These are phyloP conservation scores for Pasiphila rectangulata DNA, from an alignment of 2,888 invertebrate species.

Conservation along the genomic window DNA sequence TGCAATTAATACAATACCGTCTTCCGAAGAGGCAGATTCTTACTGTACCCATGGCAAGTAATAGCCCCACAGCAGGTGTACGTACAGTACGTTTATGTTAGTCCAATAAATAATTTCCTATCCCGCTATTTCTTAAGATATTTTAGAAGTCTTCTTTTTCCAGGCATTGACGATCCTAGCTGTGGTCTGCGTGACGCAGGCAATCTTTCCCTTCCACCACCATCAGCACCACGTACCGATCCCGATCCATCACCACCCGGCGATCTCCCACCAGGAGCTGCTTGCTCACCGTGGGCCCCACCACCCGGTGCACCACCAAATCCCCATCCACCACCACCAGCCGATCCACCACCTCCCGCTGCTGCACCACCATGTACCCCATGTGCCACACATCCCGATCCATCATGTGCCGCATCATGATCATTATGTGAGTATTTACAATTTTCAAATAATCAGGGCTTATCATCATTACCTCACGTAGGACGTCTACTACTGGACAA, in stretches of 20 bases:
- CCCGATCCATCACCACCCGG: constrained; percentile 48
- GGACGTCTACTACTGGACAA: no score
- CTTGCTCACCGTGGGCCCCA: constrained; percentile 67
- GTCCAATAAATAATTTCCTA: no score
- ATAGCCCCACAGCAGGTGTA: no score
- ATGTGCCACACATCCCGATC: constrained; percentile 33
- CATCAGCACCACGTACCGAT: constrained; percentile 50
- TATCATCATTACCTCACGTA: no score
- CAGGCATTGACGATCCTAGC: constrained; percentile 57
- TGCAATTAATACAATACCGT: no score
- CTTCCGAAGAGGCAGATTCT: no score
- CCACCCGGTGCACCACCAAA: constrained; percentile 52
- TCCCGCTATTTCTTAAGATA: no score
- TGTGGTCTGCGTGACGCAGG: constrained; percentile 60
- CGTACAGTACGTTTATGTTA: no score
- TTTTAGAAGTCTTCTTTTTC: background rate
- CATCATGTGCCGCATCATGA: constrained; percentile 55
- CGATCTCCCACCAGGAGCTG: constrained; percentile 69
- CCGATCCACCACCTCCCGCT: constrained; percentile 41
- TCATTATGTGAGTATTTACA: constrained; percentile 61
- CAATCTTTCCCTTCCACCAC: constrained; percentile 62
- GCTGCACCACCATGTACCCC: constrained; percentile 44
- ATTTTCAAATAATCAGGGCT: no score
- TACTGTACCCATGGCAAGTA: no score
- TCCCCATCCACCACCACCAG: constrained; percentile 49